A percentile compares a stretch with the other conserved stretches of the same genome.
Evolutionary conservation across 1,140 invertebrate genomes (phyloP).

Genomic region (Caenorhabditis latens): DNA sequence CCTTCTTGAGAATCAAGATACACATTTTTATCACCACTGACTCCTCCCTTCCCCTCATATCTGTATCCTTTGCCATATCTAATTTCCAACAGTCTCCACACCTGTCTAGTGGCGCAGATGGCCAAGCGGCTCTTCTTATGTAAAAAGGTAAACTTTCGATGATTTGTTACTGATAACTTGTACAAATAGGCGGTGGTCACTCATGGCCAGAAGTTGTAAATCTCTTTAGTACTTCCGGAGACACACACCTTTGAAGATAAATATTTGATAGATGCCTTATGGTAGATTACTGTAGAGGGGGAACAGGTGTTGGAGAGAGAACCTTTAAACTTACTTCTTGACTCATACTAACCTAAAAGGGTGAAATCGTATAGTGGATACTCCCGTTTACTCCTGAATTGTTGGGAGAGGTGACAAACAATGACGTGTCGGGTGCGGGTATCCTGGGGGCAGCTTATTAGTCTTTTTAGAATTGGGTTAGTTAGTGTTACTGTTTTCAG

Average conservation of each 20-base stretch:
- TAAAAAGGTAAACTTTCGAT: neutral
- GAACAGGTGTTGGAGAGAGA: neutral
- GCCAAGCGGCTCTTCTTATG: neutral
- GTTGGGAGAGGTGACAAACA: slow-evolving; percentile 2
- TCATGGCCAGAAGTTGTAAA: slow-evolving; percentile 30
- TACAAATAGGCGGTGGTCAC: neutral
- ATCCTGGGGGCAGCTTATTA: neutral
- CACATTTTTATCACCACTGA: no score
- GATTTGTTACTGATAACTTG: slow-evolving; percentile 17
- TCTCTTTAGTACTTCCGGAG: slow-evolving; percentile 19
- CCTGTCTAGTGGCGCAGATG: no score
- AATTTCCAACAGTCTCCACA: no score
- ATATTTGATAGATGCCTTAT: neutral
- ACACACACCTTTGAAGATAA: slow-evolving; percentile 18
- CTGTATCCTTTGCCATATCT: no score
- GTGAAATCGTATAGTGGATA: slow-evolving; percentile 16
- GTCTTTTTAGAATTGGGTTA: neutral
- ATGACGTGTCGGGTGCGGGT: slow-evolving; percentile 9
- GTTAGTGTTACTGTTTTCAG: neutral
- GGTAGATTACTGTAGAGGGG: neutral
- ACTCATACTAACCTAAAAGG: slow-evolving; percentile 2
- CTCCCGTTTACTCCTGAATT: neutral
- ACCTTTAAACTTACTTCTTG: neutral
- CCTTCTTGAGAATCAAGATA: no score
- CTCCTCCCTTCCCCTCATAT: no score